Evolutionary conservation across 1,140 invertebrate genomes (phyloP).

Genomic region (Panulirus ornatus): DNA sequence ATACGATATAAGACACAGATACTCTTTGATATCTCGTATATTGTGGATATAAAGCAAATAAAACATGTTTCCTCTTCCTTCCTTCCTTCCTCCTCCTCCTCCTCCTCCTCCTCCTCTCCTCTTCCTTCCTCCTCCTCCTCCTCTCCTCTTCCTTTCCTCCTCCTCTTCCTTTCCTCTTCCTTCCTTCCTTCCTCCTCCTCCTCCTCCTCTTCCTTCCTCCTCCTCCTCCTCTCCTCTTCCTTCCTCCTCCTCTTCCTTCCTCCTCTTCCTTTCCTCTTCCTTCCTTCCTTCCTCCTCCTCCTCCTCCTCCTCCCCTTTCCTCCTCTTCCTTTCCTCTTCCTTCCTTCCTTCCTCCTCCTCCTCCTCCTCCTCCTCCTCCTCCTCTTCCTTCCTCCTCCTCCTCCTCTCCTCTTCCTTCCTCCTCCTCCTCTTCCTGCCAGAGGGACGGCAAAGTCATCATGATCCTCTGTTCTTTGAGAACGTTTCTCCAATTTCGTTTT

Average conservation of each 20-base stretch:
- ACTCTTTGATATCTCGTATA: too few relatives aligned
- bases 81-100: background rate
- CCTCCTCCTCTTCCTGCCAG: constrained; percentile 3
- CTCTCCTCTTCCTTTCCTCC: background rate
- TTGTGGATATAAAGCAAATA: too few relatives aligned
- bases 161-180: background rate
- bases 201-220: background rate
- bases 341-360: background rate
- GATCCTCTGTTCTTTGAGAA: too few relatives aligned
- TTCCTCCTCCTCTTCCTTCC: background rate
- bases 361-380: background rate
- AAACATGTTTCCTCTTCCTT: background rate
- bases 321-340: background rate
- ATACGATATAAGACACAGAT: too few relatives aligned
- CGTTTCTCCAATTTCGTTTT: too few relatives aligned
- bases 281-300: background rate
- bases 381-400: background rate
- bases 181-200: background rate
- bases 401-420: background rate
- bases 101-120: background rate
- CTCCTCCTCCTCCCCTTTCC: background rate
- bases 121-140: background rate
- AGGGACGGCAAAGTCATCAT: too few relatives aligned
- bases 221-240: background rate
- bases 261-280: background rate